Conservation (phyloP, 2,797 vertebrate genomes). For the Champsocephalus esox region DNA sequence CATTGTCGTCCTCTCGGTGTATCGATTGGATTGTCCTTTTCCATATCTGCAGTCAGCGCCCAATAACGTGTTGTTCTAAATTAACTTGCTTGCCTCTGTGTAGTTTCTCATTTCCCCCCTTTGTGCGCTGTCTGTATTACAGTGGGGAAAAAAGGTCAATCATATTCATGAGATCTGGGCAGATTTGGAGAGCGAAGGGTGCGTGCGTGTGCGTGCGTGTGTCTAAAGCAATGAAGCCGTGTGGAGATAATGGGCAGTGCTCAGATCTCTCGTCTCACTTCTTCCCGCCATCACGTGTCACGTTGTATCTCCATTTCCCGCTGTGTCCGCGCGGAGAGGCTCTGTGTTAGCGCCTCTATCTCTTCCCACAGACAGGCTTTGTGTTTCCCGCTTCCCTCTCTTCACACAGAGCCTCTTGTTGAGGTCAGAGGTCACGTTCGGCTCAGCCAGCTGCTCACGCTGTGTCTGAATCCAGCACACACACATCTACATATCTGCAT, state of each 20-base stretch:
- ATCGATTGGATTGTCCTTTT: constrained; percentile 97
- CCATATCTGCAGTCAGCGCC: constrained; percentile 91
- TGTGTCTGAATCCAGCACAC: constrained; percentile 24
- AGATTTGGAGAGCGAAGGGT: constrained; percentile 84
- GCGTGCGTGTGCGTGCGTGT: constrained; percentile 34
- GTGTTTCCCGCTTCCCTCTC: constrained; percentile 44
- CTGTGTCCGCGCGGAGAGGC: constrained; percentile 70
- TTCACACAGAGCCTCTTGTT: constrained; percentile 35
- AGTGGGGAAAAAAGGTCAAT: constrained; percentile 95
- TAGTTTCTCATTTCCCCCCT: constrained; percentile 79
- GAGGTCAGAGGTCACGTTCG: constrained; percentile 53
- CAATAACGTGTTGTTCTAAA: constrained; percentile 94
- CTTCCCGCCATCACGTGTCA: constrained; percentile 57
- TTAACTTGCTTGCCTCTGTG: constrained; percentile 93
- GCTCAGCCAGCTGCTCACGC: constrained; percentile 8
- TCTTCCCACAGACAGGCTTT: constrained; percentile 39
- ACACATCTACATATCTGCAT: background rate
- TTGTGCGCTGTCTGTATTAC: constrained; percentile 84
- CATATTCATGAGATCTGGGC: constrained; percentile 94
- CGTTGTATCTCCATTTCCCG: constrained; percentile 65
- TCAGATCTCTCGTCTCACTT: constrained; percentile 87
- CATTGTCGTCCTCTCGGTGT: constrained; percentile 91
- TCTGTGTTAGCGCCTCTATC: constrained; percentile 62
- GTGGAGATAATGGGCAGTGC: constrained; percentile 93
- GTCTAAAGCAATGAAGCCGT: constrained; percentile 73